Evolutionary conservation across 2,797 vertebrate genomes (phyloP).

Genomic region (Clarias laeviceps): DNA sequence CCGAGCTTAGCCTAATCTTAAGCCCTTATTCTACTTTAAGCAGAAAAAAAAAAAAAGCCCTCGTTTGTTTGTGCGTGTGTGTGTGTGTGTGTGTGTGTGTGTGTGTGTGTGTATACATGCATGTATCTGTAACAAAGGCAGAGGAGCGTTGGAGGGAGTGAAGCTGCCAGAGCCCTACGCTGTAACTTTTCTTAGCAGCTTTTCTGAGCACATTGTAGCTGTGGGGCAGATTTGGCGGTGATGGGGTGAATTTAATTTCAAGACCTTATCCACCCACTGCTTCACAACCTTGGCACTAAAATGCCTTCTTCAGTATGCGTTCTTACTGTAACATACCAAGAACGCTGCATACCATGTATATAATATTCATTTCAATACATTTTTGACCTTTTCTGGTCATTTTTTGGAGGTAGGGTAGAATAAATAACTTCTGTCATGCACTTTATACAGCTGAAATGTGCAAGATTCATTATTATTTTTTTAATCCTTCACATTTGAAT

Average conservation of each 20-base stretch:
- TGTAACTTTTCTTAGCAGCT: constrained; percentile 50
- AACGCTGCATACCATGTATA: background rate
- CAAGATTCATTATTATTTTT: background rate
- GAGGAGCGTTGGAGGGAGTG: constrained; percentile 32
- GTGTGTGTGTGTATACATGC: constrained; percentile 38
- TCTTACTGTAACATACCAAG: background rate
- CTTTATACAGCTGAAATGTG: background rate
- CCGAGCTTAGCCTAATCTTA: constrained; percentile 67
- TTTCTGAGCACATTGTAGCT: constrained; percentile 43
- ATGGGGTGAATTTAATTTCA: constrained; percentile 60
- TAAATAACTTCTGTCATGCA: background rate
- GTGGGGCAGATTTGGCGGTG: constrained; percentile 55
- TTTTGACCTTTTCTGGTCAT: background rate
- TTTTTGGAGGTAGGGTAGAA: background rate
- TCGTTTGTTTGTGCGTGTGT: constrained; percentile 50
- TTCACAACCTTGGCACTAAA: constrained; percentile 38
- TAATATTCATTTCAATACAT: constrained; percentile 6
- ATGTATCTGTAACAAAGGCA: constrained; percentile 31
- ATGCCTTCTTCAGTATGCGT: constrained; percentile 3
- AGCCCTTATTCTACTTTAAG: constrained; percentile 74
- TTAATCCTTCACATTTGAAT: background rate
- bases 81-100: constrained; percentile 47
- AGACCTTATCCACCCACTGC: constrained; percentile 46
- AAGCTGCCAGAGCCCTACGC: constrained; percentile 36
- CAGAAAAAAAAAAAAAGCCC: constrained; percentile 62